A percentile compares a stretch with the other conserved stretches of the same genome.
Conservation (phyloP, 2,888 invertebrate genomes). For the Melangyna quadrimaculata region DNA sequence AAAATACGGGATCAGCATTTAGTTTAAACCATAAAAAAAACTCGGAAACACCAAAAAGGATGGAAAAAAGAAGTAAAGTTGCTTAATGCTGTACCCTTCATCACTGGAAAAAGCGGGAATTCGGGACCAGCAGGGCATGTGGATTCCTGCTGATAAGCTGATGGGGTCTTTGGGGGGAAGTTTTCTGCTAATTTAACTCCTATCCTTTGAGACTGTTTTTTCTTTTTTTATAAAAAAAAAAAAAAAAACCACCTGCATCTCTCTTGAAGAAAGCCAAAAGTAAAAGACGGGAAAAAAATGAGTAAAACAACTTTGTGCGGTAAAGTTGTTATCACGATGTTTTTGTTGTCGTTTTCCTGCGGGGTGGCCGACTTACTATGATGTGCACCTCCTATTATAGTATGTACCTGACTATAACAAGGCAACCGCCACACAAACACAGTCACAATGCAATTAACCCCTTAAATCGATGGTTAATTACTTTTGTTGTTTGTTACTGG, state of each 20-base stretch:
- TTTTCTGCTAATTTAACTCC: conserved; percentile 69
- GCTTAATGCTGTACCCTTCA: conserved; percentile 44
- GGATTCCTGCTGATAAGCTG: conserved; percentile 64
- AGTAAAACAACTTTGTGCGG: conserved; percentile 56
- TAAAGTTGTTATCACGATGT: conserved; percentile 62
- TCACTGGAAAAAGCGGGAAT: neutral
- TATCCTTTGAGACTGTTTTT: conserved; percentile 39
- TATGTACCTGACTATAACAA: neutral
- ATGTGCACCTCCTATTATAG: neutral
- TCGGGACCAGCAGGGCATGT: conserved; percentile 22
- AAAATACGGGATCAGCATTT: conserved; percentile 57
- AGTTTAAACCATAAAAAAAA: conserved; percentile 46
- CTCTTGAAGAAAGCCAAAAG: conserved; percentile 35
- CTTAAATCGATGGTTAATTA: conserved; percentile 72
- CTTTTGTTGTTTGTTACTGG: conserved; percentile 68
- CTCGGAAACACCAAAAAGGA: conserved; percentile 58
- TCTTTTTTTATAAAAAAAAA: neutral
- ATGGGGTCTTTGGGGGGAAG: conserved; percentile 48
- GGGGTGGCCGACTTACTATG: conserved; percentile 19
- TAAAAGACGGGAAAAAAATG: conserved; percentile 2
- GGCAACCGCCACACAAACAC: conserved; percentile 25
- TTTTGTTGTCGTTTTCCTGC: conserved; percentile 40
- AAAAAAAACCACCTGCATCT: conserved; percentile 30
- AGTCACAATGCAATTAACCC: conserved; percentile 66
- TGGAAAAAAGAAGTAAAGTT: conserved; percentile 11